A percentile compares a stretch with the other conserved stretches of the same genome.
phyloP scores from a whole-genome alignment of 2,797 vertebrate genomes.

The Mormyrops attenuatus region DNA sequence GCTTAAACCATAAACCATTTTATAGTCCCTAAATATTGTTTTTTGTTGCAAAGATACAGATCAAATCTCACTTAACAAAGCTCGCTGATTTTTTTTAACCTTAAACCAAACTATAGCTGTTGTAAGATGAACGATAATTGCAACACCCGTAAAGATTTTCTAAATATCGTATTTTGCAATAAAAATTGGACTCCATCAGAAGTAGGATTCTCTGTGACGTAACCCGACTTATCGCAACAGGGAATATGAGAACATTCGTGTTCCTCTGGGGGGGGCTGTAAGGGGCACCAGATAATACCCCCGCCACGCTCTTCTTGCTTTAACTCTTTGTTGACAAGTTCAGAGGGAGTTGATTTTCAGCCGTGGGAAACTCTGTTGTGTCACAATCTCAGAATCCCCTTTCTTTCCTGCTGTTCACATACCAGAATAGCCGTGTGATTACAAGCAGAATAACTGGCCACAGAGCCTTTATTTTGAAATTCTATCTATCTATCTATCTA shows the following conservation, averaged over 20 bases:
- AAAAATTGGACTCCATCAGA: background rate
- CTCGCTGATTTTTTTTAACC: background rate
- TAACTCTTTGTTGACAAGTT: slow-evolving; percentile 34
- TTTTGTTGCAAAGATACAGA: background rate
- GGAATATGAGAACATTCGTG: background rate
- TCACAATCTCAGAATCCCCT: background rate
- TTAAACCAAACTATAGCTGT: background rate
- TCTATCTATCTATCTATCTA: background rate
- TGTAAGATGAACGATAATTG: background rate
- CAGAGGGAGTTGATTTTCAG: background rate
- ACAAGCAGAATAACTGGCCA: background rate
- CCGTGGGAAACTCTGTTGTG: slow-evolving; percentile 23
- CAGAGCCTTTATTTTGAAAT: background rate
- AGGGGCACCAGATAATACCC: background rate
- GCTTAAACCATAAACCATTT: background rate
- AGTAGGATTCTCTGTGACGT: slow-evolving; percentile 13
- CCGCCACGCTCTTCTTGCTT: slow-evolving; percentile 31
- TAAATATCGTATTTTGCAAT: background rate
- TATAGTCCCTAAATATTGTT: background rate
- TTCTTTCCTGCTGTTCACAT: background rate
- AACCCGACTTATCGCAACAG: background rate
- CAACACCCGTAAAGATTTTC: background rate
- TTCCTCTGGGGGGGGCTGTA: background rate
- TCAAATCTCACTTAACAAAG: background rate
- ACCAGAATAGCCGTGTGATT: background rate